Percentiles rank a stretch among this genome's conserved stretches.
Conservation (phyloP, 2,113 vertebrate species). For the Candoia aspera region DNA sequence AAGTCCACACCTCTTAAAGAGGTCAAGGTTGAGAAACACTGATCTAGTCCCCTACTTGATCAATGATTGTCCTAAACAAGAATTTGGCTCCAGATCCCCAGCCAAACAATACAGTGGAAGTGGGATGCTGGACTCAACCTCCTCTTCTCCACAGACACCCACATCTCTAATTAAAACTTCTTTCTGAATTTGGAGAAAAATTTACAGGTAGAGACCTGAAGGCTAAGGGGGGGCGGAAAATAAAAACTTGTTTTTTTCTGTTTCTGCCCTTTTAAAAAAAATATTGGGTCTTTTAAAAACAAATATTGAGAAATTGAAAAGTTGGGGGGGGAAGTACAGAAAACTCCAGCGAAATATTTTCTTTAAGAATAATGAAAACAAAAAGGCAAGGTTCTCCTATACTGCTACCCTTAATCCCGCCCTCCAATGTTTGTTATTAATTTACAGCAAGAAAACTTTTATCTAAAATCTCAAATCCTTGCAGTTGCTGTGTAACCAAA, state of each 20-base stretch:
- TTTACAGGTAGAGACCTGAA: not conserved
- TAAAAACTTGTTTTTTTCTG: not conserved
- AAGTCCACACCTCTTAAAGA: not conserved
- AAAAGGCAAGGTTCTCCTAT: not conserved
- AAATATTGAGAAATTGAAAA: not conserved
- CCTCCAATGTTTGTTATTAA: not conserved
- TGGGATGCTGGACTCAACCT: not conserved
- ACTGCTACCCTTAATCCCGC: not conserved
- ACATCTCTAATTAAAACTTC: not conserved
- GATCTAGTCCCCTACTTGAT: not conserved
- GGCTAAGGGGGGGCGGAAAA: too few species aligned
- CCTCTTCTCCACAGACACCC: not conserved
- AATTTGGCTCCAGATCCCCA: not conserved
- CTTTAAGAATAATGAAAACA: not conserved
- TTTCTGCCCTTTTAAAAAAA: not conserved
- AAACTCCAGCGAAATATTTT: not conserved
- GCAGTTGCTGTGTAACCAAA: not conserved
- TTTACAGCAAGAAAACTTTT: not conserved
- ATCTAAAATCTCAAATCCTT: not conserved
- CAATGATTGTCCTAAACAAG: not conserved
- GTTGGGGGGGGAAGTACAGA: not conserved
- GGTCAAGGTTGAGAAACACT: not conserved
- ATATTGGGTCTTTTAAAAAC: not conserved
- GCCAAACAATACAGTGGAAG: not conserved
- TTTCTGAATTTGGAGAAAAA: not conserved